Evolutionary conservation across 2,113 vertebrate genomes (phyloP), one percentile per base, ranked within the genome.

Genomic region (Neotragus moschatus): DNA sequence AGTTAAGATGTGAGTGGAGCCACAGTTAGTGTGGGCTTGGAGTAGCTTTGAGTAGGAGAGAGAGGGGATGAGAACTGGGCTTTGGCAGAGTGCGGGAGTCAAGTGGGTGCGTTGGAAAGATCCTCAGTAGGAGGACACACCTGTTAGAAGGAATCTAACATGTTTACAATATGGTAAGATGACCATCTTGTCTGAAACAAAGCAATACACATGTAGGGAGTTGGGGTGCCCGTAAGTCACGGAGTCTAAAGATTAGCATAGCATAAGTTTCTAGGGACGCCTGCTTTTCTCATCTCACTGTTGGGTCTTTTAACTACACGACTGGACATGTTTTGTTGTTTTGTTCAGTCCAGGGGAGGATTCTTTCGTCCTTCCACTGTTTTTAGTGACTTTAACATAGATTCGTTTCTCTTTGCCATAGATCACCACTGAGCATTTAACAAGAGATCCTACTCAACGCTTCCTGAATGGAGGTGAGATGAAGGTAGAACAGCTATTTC

Each of bases 401-500:
- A 2, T n/a, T 45, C 19, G 13, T 91, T 61, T 93, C 96, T 85
- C 53, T 94, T 39, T 43, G 82, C 61, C 45, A 1, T 84, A 99
- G 99, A 98, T 99, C 98, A 97, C 98, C 88, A 97, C 98, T 93
- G 99, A 97, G 98, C 99, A 99, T 96, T 95, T 99, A 25, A 97
- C 98, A 4, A 99, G 99, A 98, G 99, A 99, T 97, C 99, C 99
- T 91, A 58, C 61, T 19, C 98, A 99, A 56, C 82, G 53, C 81
- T n/a, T 87, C 36, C 95, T 98, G 30, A 95, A 98, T 95, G 99
- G 99, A 92, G 98, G 99, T 61, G 99, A 99, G 92, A 98, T 99
- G 97, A 99, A 99, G 98, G 99, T 99, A 84, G 99, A 99, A 97
- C 99, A 99, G 87, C 96, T 99, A 55, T 99, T 99, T 97, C 99